Percentiles rank a stretch among this genome's conserved stretches.
Conservation (phyloP, 2,888 invertebrate genomes). For the Drosophila anceps region DNA sequence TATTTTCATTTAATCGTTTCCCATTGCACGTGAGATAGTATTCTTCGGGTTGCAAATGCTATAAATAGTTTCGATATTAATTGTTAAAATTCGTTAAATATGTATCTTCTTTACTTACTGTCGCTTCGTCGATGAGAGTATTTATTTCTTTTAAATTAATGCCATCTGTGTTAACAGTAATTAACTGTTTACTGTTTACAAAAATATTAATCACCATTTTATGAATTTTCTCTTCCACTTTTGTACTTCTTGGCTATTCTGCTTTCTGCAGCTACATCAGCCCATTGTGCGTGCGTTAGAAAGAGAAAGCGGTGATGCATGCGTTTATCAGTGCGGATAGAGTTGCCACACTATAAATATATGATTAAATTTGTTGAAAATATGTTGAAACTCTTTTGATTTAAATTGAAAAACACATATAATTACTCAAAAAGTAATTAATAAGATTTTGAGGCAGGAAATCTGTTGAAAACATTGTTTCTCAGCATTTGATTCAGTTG, state of each 20-base stretch:
- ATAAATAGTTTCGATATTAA: background rate
- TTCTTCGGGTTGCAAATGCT: conserved; percentile 52
- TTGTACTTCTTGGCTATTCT: conserved; percentile 40
- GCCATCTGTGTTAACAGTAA: conserved; percentile 28
- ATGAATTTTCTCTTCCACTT: conserved; percentile 22
- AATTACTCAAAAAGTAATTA: background rate
- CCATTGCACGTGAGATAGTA: conserved; percentile 62
- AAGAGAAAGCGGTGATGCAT: conserved; percentile 59
- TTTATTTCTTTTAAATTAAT: conserved; percentile 47
- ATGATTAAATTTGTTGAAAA: conserved; percentile 5
- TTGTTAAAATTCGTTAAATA: background rate
- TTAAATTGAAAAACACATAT: conserved; percentile 1
- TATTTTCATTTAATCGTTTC: conserved; percentile 49
- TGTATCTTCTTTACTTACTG: conserved; percentile 46
- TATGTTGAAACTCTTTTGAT: conserved; percentile 23
- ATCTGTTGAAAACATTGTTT: background rate
- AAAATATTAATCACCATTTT: conserved; percentile 72
- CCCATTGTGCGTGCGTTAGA: conserved; percentile 43
- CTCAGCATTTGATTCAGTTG: conserved; percentile 38
- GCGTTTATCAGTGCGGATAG: conserved; percentile 55
- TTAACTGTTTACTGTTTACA: conserved; percentile 62
- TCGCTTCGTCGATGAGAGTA: conserved; percentile 36
- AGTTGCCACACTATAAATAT: conserved; percentile 47
- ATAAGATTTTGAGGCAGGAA: background rate
- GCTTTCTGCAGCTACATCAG: conserved; percentile 33